phyloP scores from a whole-genome alignment of 2,888 invertebrate species.

The Sthenelais limicola region DNA sequence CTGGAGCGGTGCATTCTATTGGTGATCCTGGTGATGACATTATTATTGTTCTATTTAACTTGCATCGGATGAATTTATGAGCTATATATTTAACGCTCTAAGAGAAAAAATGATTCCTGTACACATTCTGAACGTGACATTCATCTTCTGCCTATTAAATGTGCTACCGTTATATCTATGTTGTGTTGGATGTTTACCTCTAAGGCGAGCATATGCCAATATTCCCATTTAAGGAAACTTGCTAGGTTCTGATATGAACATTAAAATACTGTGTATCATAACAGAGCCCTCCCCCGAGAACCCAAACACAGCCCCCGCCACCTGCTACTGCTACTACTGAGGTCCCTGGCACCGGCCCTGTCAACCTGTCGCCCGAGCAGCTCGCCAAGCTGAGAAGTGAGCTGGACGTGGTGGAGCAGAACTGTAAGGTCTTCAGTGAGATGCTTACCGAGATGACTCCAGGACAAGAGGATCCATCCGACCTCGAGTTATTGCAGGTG shows the following conservation, averaged over 20 bases:
- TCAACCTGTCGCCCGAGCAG: constrained; percentile 83
- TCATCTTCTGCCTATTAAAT: no score
- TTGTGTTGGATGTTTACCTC: no score
- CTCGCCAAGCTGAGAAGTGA: constrained; percentile 91
- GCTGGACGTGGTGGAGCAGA: constrained; percentile 92
- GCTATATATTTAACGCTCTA: no score
- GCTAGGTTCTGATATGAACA: neutral
- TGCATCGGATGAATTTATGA: no score
- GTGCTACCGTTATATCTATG: no score
- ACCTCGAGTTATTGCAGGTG: constrained; percentile 48
- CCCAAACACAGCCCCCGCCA: neutral
- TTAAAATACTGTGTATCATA: neutral
- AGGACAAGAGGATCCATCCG: constrained; percentile 77
- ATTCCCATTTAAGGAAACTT: neutral
- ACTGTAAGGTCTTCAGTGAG: constrained; percentile 94
- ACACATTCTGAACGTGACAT: no score
- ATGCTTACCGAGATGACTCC: constrained; percentile 94
- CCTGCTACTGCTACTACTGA: neutral
- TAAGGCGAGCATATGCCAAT: no score
- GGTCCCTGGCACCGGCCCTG: constrained; percentile 57
- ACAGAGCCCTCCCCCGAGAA: constrained; percentile 19
- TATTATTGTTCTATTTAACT: no score
- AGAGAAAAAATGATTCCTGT: no score
- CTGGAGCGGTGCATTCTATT: no score
- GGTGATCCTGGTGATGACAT: no score